Percentiles rank a stretch among this genome's conserved stretches.
Evolutionary conservation across 2,797 vertebrate genomes (phyloP).

Genomic region (Leptoclinus maculatus): DNA sequence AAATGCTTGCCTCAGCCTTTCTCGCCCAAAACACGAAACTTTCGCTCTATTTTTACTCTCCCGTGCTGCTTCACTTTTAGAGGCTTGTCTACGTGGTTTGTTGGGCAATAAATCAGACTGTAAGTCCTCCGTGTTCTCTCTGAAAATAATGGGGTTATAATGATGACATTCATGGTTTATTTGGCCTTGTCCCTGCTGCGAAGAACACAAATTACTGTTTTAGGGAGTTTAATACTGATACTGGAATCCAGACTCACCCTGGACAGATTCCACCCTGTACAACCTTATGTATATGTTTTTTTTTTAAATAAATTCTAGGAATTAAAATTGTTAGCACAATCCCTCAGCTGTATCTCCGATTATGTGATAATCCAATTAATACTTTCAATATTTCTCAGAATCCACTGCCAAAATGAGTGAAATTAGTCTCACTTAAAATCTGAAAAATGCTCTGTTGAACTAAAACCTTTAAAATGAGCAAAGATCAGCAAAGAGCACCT

Average conservation of each 20-base stretch:
- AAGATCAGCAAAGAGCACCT: background rate
- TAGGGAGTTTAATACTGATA: background rate
- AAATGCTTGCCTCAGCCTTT: conserved; percentile 48
- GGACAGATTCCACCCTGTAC: background rate
- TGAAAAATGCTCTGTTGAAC: background rate
- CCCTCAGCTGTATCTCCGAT: background rate
- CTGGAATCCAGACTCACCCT: background rate
- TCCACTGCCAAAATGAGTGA: background rate
- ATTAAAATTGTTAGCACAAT: background rate
- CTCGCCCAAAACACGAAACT: conserved; percentile 54
- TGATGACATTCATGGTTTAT: conserved; percentile 33
- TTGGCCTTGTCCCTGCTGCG: conserved; percentile 5
- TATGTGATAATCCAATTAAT: background rate
- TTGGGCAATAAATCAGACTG: conserved; percentile 53
- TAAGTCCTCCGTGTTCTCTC: conserved; percentile 35
- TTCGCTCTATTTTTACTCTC: conserved; percentile 65
- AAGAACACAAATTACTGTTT: background rate
- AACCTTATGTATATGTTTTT: background rate
- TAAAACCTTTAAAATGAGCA: background rate
- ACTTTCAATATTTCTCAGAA: background rate
- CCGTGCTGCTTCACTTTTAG: conserved; percentile 49
- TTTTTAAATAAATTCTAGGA: background rate
- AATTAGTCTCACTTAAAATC: background rate
- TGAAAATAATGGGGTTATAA: conserved; percentile 46
- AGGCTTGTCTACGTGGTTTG: conserved; percentile 52